These are phyloP conservation scores for Boloria euphrosyne DNA, from an alignment of 2,888 invertebrate species.

Conservation along the genomic window DNA sequence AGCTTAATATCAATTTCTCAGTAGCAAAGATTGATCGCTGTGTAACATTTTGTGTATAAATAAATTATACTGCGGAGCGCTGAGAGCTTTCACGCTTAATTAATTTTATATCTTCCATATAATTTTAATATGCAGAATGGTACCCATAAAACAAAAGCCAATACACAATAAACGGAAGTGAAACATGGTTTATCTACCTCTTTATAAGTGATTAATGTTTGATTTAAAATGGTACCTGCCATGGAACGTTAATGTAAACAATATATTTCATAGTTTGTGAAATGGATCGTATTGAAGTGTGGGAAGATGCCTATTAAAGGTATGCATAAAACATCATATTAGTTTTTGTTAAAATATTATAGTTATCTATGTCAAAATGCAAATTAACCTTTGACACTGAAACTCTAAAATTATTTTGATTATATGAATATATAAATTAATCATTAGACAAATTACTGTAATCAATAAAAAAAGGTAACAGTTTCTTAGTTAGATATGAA, in stretches of 20 bases:
- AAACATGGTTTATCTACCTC: conserved; percentile 37
- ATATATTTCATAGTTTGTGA: conserved; percentile 38
- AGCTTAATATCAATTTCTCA: too few species aligned
- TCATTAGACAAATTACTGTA: too few species aligned
- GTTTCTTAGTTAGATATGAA: too few species aligned
- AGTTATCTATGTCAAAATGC: too few species aligned
- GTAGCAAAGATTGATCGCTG: too few species aligned
- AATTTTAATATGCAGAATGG: conserved; percentile 15
- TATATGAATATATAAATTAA: too few species aligned
- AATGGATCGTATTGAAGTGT: conserved; percentile 30
- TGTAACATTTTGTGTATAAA: not conserved
- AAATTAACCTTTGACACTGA: too few species aligned
- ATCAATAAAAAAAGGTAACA: too few species aligned
- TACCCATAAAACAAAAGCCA: conserved; percentile 22
- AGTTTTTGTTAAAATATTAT: not conserved
- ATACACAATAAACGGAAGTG: conserved; percentile 35
- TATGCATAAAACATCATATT: conserved; percentile 4
- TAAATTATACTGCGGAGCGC: conserved; percentile 11
- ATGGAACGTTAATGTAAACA: conserved; percentile 39
- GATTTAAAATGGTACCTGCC: conserved; percentile 35
- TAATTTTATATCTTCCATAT: conserved; percentile 10
- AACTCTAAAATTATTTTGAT: too few species aligned
- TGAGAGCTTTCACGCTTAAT: conserved; percentile 27
- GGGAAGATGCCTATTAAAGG: conserved; percentile 22
- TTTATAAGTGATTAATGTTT: conserved; percentile 37